Evolutionary conservation across 2,888 invertebrate species (phyloP).

Genomic region (Villa cingulata): DNA sequence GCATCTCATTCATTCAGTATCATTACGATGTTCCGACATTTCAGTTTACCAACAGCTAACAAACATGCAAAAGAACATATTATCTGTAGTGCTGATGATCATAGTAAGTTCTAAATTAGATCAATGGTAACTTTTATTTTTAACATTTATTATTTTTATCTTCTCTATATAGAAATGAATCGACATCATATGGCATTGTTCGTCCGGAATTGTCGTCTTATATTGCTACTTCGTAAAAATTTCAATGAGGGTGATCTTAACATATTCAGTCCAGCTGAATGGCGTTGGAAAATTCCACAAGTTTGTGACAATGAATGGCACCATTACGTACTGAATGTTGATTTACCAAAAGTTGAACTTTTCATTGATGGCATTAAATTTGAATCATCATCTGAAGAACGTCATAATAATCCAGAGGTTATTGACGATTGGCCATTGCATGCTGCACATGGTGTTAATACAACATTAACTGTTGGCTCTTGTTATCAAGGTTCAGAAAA

Average conservation of each 20-base stretch:
- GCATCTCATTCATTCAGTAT: conserved; percentile 76
- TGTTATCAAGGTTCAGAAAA: conserved; percentile 96
- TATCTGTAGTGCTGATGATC: conserved; percentile 92
- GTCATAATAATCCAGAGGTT: conserved; percentile 80
- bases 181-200: conserved; percentile 97
- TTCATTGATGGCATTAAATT: conserved; percentile 66
- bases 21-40: conserved; percentile 91
- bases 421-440: conserved; percentile 99
- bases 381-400: conserved; percentile 34
- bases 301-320: conserved; percentile 99
- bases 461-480: conserved; percentile 87
- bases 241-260: conserved; percentile 85
- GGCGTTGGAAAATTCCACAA: conserved; percentile 94
- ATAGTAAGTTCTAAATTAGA: conserved; percentile 51
- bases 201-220: conserved; percentile 91
- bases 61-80: conserved; percentile 93
- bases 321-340: conserved; percentile 88
- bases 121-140: background rate
- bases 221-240: conserved; percentile 78
- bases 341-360: conserved; percentile 79
- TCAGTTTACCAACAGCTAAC: conserved; percentile 59
- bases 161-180: conserved; percentile 72
- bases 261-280: conserved; percentile 94
- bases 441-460: conserved; percentile 85
- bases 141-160: conserved; percentile 4